These are phyloP conservation scores for Valencia hispanica DNA, from an alignment of 2,797 vertebrate genomes.

Conservation along the genomic window DNA sequence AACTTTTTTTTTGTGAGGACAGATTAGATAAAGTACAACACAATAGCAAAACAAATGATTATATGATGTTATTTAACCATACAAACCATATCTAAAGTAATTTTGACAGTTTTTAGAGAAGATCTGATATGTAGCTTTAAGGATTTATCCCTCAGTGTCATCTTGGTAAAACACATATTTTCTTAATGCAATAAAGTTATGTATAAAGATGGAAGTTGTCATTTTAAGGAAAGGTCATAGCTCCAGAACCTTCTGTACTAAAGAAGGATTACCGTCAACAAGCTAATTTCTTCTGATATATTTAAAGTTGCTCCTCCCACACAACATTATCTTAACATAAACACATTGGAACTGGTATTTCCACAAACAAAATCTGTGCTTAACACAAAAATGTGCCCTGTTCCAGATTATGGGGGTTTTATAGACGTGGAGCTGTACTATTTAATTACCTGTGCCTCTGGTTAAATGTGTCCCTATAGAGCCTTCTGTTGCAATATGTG, in stretches of 20 bases:
- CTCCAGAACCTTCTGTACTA: not conserved
- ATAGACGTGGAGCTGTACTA: slow-evolving; percentile 49
- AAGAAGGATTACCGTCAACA: not conserved
- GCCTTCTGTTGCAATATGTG: slow-evolving; percentile 41
- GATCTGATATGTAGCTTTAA: not conserved
- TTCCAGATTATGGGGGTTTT: slow-evolving; percentile 52
- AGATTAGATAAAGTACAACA: too few relatives aligned
- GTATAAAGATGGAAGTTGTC: not conserved
- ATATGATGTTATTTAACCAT: not conserved
- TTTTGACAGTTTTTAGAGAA: not conserved
- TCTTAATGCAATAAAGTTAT: not conserved
- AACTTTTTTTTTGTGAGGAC: not conserved
- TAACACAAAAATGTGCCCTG: slow-evolving; percentile 53
- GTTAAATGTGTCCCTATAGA: slow-evolving; percentile 46
- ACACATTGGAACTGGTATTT: slow-evolving; percentile 26
- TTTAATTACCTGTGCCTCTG: slow-evolving; percentile 42
- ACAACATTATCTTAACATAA: slow-evolving; percentile 4
- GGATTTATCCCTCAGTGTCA: too few relatives aligned
- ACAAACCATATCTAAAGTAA: not conserved
- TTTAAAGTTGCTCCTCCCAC: slow-evolving; percentile 1
- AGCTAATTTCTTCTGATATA: not conserved
- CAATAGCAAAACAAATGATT: not conserved
- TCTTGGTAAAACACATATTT: not conserved
- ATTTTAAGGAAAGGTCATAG: not conserved
- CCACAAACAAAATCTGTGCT: slow-evolving; percentile 42